Percentiles rank a stretch among this genome's conserved stretches.
Evolutionary conservation across 23 tunicate genomes (phyloP).

Genomic region (Botrylloides violaceus): DNA sequence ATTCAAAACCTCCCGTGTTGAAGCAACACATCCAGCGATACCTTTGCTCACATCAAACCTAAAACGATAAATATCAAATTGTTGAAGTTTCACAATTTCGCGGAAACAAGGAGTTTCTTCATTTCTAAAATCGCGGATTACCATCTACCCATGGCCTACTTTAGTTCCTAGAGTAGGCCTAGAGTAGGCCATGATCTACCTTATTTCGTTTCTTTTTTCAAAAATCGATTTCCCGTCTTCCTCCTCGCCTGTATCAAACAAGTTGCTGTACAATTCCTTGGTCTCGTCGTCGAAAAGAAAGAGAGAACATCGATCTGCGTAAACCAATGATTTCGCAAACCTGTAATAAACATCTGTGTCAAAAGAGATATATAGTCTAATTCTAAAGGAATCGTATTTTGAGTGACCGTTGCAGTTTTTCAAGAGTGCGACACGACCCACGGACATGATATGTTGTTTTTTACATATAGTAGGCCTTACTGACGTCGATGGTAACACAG

Average conservation of each 20-base stretch:
- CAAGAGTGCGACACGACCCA: no score
- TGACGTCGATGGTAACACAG: no score
- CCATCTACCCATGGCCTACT: not conserved
- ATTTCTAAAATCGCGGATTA: no score
- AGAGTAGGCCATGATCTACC: constrained; percentile 1
- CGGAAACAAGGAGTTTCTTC: not conserved
- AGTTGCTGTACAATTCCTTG: constrained; percentile 56
- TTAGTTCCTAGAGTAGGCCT: not conserved
- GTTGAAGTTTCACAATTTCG: not conserved
- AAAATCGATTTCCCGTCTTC: constrained; percentile 40
- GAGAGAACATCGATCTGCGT: constrained; percentile 71
- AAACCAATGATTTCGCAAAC: constrained; percentile 65
- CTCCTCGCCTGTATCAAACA: constrained; percentile 59
- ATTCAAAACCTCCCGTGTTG: constrained; percentile 27
- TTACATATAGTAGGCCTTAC: no score
- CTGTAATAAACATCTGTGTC: constrained; percentile 28
- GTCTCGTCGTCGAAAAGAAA: constrained; percentile 42
- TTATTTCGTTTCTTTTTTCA: constrained; percentile 49
- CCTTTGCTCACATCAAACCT: constrained; percentile 61
- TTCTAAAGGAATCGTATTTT: no score
- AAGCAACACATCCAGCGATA: constrained; percentile 57
- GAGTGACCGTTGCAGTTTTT: no score
- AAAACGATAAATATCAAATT: not conserved
- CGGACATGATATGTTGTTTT: no score
- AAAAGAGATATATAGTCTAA: not conserved